Base-by-base conservation (phyloP, 1,140 invertebrate genomes). In the Lordiphosa mommai region DNA sequence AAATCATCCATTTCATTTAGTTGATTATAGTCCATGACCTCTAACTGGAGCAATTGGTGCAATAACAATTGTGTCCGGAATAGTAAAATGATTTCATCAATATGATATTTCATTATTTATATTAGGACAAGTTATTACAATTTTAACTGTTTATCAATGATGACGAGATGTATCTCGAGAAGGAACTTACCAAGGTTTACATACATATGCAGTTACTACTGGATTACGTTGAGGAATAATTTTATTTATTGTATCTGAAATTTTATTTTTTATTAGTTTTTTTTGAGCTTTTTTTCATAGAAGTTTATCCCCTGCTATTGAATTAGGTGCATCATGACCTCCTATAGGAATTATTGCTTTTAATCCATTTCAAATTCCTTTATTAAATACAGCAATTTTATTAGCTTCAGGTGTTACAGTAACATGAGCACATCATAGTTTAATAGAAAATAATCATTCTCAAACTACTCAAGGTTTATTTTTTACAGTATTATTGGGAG, bases 111-210 rank as follows among this genome's bases (percentile, higher is more conserved):
- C 87, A 63, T 73, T 92, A 84, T 82, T 92, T 61, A 63, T 89
- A 33, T 57, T 91, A 72, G 88, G 89, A 41, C 63, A 89, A 57
- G 51, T 90, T 61, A 89, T 89, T 76, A 89, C 87, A 43, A 50
- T 89, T 46, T 58, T 92, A 79, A 90, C 89, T 58, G 88, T 90
- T 88, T 88, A 76, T 79, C 91, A 92, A 91, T 93, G 92, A 91
- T 93, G 92, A 91, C 92, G 92, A 82, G 92, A 92, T 90, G 77
- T 92, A n/a, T 87, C 72, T 16, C 91, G 91, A 60, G 91, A 92
- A 90, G 85, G 89, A 74, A 91, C 91, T 0, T 91, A 89, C 63
- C 91, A 92, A 91, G 91, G 91, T 30, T 61, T 72, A 7, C 90
- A 92, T 72, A 89, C 61, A 30, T 60, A 60, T 1, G 32, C 49